These are phyloP conservation scores for Drosophila gunungcola DNA, from an alignment of 1,140 invertebrate genomes.

Conservation along the genomic window DNA sequence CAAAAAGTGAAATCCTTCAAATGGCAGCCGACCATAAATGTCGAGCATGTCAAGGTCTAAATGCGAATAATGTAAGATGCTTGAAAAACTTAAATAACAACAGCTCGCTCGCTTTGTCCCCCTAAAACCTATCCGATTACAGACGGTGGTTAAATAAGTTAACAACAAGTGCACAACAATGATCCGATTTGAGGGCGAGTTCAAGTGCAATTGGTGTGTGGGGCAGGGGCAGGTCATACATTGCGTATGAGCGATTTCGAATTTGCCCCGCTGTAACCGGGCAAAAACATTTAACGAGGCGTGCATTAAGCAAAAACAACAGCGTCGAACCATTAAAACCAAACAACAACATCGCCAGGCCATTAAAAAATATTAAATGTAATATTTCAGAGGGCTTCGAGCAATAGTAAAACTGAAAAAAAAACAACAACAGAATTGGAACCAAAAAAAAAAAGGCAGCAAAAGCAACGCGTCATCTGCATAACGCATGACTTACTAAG, in stretches of 20 bases:
- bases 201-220: constrained; percentile 61
- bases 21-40: constrained; percentile 25
- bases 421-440: constrained; percentile 26
- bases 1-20: constrained; percentile 33
- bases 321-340: constrained; percentile 36
- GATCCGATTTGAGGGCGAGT: constrained; percentile 41
- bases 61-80: constrained; percentile 72
- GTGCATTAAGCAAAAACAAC: constrained; percentile 64
- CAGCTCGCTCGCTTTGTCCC: constrained; percentile 1
- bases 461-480: constrained; percentile 68
- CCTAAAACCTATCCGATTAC: constrained; percentile 9
- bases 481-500: constrained; percentile 73
- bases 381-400: constrained; percentile 62
- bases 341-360: constrained; percentile 44
- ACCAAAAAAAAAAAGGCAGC: constrained; percentile 22
- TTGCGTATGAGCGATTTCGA: constrained; percentile 79
- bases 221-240: constrained; percentile 59
- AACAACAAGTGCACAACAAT: constrained; percentile 70
- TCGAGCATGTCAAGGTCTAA: constrained; percentile 66
- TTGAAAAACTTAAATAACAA: constrained; percentile 37
- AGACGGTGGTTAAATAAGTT: constrained; percentile 53
- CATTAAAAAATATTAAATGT: constrained; percentile 80
- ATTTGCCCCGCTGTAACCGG: constrained; percentile 31
- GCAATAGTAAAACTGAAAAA: constrained; percentile 15
- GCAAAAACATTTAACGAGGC: constrained; percentile 79